Conservation (phyloP, 2,888 invertebrate genomes). For the Cremastobaeus sp. region DNA sequence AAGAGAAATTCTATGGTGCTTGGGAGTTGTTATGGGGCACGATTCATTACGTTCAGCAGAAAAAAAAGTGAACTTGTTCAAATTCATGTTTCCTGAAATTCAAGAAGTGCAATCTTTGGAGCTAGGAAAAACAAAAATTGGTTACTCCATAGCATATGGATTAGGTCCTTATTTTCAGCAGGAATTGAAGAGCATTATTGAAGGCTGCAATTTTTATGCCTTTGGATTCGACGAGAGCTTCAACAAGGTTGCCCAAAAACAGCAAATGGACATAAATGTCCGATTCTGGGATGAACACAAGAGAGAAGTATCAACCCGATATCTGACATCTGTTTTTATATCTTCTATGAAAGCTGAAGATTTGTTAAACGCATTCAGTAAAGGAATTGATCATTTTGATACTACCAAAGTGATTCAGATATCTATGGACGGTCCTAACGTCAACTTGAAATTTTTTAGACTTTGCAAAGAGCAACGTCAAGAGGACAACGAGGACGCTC, state of each 20-base stretch:
- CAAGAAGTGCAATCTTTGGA: constrained; percentile 22
- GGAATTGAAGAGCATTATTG: constrained; percentile 6
- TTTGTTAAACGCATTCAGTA: constrained; percentile 35
- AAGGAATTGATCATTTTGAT: not conserved
- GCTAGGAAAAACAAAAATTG: constrained; percentile 49
- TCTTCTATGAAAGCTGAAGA: constrained; percentile 56
- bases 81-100: constrained; percentile 51
- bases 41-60: constrained; percentile 33
- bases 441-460: not conserved
- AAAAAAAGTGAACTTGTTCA: constrained; percentile 20
- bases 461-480: not conserved
- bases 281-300: constrained; percentile 61
- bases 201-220: constrained; percentile 40
- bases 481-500: not conserved
- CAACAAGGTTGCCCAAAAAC: constrained; percentile 61
- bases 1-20: constrained; percentile 42
- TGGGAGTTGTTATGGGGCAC: constrained; percentile 30
- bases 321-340: constrained; percentile 63
- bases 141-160: constrained; percentile 50
- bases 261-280: constrained; percentile 66
- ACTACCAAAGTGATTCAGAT: not conserved
- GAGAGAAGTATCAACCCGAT: constrained; percentile 61
- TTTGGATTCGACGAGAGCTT: constrained; percentile 61
- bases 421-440: constrained; percentile 1
- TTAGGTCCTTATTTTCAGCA: constrained; percentile 48